Evolutionary conservation across 2,888 invertebrate species (phyloP).

Genomic region (Agapetus fuscipes): DNA sequence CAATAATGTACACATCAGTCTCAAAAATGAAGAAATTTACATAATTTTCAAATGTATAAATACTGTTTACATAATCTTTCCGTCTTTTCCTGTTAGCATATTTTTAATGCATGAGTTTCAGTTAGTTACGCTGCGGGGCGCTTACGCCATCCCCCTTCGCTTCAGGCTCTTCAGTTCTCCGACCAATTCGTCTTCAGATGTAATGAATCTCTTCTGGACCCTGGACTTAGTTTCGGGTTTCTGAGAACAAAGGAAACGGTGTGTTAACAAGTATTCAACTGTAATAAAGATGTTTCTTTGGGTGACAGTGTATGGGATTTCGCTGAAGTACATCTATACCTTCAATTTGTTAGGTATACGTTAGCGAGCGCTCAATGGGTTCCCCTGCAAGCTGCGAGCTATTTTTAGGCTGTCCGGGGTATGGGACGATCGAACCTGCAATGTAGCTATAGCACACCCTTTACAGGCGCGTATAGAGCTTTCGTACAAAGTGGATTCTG

Average conservation of each 20-base stretch:
- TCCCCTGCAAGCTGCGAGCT: slow-evolving; percentile 24
- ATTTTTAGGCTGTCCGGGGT: slow-evolving; percentile 36
- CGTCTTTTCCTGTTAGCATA: no score
- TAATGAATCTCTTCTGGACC: slow-evolving; percentile 55
- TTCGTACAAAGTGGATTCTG: not conserved
- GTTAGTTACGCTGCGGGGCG: slow-evolving; percentile 1
- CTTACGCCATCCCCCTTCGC: slow-evolving; percentile 49
- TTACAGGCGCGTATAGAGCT: not conserved
- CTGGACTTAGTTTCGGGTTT: slow-evolving; percentile 31
- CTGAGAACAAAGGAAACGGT: slow-evolving; percentile 31
- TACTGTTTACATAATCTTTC: slow-evolving; percentile 2
- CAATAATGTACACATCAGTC: slow-evolving; percentile 23
- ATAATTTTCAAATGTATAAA: slow-evolving; percentile 20
- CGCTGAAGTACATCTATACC: no score
- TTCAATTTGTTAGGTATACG: no score
- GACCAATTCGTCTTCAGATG: slow-evolving; percentile 53
- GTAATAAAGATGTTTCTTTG: no score
- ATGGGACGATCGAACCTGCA: slow-evolving; percentile 13
- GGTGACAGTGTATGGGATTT: no score
- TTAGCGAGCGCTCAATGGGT: slow-evolving; percentile 27
- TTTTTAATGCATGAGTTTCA: no score
- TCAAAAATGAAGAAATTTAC: slow-evolving; percentile 22
- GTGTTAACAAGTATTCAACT: no score
- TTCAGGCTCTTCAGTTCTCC: slow-evolving; percentile 55
- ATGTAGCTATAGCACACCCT: not conserved